phyloP scores from a whole-genome alignment of 2,113 vertebrate genomes.

The Tenebrosternarchus preto region DNA sequence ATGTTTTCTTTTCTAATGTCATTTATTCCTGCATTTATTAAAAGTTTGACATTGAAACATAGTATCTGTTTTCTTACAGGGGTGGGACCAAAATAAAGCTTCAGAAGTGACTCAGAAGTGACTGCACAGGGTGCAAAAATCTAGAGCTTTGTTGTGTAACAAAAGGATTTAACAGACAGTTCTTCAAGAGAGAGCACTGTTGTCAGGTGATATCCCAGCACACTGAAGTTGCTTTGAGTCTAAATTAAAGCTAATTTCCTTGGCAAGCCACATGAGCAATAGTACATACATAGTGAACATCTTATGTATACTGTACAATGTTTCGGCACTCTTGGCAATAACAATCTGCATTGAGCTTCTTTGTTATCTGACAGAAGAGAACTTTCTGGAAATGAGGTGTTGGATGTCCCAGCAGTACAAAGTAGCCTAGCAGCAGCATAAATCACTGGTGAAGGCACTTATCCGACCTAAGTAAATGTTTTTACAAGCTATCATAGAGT shows the following conservation, averaged over 20 bases:
- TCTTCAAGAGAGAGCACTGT: not conserved
- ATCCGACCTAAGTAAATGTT: slow-evolving; percentile 67
- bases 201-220: not conserved
- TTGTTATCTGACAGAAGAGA: slow-evolving; percentile 9
- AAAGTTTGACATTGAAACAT: not conserved
- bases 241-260: not conserved
- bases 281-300: not conserved
- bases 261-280: not conserved
- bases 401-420: slow-evolving; percentile 35
- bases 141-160: not conserved
- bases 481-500: slow-evolving; percentile 59
- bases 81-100: not conserved
- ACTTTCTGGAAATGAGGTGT: slow-evolving; percentile 7
- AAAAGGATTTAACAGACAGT: not conserved
- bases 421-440: slow-evolving; percentile 48
- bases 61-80: slow-evolving; percentile 15
- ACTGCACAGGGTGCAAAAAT: not conserved
- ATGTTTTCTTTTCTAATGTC: not conserved
- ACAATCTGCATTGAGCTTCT: not conserved
- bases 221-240: not conserved
- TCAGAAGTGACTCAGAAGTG: not conserved
- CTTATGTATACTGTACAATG: not conserved
- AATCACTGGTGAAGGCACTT: slow-evolving; percentile 51
- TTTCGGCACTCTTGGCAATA: not conserved
- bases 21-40: not conserved